Evolutionary conservation across 1,140 invertebrate genomes (phyloP), one percentile per base, ranked within the genome.

Genomic region (Drosophila bifasciata): DNA sequence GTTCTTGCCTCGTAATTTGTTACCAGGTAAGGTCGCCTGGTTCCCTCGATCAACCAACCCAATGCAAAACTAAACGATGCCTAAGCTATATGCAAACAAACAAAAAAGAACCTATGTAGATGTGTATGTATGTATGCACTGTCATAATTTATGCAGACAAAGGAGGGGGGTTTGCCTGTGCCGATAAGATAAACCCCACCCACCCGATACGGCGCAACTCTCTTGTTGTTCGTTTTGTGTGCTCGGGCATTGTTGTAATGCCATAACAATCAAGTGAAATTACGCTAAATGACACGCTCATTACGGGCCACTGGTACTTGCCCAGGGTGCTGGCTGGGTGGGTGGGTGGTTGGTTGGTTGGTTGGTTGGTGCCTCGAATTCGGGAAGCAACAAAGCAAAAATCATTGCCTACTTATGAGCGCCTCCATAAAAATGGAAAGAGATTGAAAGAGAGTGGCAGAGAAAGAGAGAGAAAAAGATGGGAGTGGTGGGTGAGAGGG

Each of bases 231-330:
- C 19, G 78, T 80, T 41, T 69, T 57, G 45, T 13, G 25, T 23
- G 48, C 43, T 62, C 32, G 53, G 36, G 55, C 59, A 69, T 86
- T 73, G 63, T 66, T 76, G 78, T 88, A 88, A 81, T 86, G 73
- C 83, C 83, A 86, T 86, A 86, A 86, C 83, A 86, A 86, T 86
- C 83, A 88, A 88, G 51, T 63, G 57, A 86, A 86, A 86, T 86
- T 86, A 86, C 81, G 77, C 74, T 88, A 86, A 86, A 86, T 88
- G 81, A 86, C 83, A 88, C 79, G 83, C 81, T 86, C 81, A 86
- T 86, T 86, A 86, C 77, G 81, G 70, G 17, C 44, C 59, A n/a
- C 56, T 48, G 69, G 55, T 63, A 67, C 70, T 72, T 64, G 71
- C 40, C 39, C 25, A 25, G 45, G 4, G 19, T 19, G 53, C n/a